These are phyloP conservation scores for Larimichthys polyactis DNA, from an alignment of 2,113 vertebrate genomes.

Conservation along the genomic window DNA sequence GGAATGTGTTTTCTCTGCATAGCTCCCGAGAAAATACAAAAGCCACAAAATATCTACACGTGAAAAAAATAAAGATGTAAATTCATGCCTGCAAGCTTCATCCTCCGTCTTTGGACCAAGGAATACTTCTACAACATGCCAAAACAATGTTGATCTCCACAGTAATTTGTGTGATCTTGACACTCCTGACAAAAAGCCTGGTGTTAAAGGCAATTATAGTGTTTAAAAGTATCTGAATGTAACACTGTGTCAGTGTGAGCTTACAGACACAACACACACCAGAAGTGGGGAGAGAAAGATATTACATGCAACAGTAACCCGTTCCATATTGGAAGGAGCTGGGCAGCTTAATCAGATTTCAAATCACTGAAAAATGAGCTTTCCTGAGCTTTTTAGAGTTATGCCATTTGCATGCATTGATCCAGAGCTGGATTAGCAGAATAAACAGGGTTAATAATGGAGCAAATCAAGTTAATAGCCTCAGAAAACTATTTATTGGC, in stretches of 20 bases:
- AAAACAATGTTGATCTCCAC: slow-evolving; percentile 61
- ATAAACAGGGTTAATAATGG: slow-evolving; percentile 42
- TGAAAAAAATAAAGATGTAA: slow-evolving; percentile 40
- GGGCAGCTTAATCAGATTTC: slow-evolving; percentile 34
- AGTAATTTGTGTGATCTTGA: slow-evolving; percentile 56
- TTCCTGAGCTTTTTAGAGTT: slow-evolving; percentile 38
- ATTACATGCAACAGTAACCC: slow-evolving; percentile 25
- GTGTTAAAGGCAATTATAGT: slow-evolving; percentile 49
- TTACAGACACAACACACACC: slow-evolving; percentile 19
- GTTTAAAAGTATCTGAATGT: slow-evolving; percentile 44
- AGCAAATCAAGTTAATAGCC: slow-evolving; percentile 34
- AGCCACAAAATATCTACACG: slow-evolving; percentile 42
- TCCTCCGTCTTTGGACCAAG: slow-evolving; percentile 43
- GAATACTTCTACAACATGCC: slow-evolving; percentile 58
- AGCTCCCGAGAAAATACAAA: not conserved
- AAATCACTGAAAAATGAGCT: slow-evolving; percentile 47
- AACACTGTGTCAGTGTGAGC: not conserved
- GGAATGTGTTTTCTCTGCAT: slow-evolving; percentile 53
- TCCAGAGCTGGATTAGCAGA: slow-evolving; percentile 28
- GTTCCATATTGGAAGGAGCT: slow-evolving; percentile 23
- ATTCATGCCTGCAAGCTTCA: slow-evolving; percentile 57
- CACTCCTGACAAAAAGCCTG: slow-evolving; percentile 45
- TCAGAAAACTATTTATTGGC: slow-evolving; percentile 20
- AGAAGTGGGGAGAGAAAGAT: slow-evolving; percentile 12
- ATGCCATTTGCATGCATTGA: slow-evolving; percentile 54